Conservation (phyloP, 2,888 invertebrate species). For the Elegia similella region DNA sequence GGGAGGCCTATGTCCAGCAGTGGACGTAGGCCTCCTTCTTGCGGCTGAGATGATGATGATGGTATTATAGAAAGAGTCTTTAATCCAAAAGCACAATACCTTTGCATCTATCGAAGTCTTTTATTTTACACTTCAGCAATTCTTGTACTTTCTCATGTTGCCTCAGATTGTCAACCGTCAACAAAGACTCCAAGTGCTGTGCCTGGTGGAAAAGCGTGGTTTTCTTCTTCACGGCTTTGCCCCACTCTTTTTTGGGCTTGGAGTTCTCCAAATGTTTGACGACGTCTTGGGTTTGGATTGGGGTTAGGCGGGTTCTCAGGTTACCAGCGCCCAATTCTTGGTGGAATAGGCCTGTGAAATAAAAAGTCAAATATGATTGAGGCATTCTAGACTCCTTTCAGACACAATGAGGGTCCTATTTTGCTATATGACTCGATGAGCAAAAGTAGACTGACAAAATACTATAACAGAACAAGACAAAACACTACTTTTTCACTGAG, state of each 20-base stretch:
- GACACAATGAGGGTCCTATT: no score
- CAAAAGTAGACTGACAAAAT: no score
- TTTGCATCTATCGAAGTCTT: slow-evolving; percentile 51
- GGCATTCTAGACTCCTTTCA: no score
- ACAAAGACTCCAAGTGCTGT: slow-evolving; percentile 33
- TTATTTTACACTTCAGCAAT: slow-evolving; percentile 39
- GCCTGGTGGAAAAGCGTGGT: slow-evolving; percentile 37
- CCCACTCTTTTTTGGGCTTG: slow-evolving; percentile 29
- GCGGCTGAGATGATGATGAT: no score
- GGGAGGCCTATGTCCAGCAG: no score
- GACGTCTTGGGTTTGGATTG: slow-evolving; percentile 33
- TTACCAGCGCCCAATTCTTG: slow-evolving; percentile 39
- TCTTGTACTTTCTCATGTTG: slow-evolving; percentile 25
- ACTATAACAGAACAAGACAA: no score
- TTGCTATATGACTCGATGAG: no score
- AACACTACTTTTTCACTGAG: no score
- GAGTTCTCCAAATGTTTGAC: slow-evolving; percentile 39
- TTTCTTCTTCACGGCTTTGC: slow-evolving; percentile 39
- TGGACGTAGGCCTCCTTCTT: no score
- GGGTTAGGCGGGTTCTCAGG: slow-evolving; percentile 43
- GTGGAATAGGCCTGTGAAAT: slow-evolving; percentile 37
- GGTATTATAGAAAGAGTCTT: no score
- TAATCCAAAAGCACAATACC: no score
- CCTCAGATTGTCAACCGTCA: slow-evolving; percentile 37
- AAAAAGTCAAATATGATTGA: no score